phyloP scores from a whole-genome alignment of 2,797 vertebrate genomes.

The Carcharodon carcharias region DNA sequence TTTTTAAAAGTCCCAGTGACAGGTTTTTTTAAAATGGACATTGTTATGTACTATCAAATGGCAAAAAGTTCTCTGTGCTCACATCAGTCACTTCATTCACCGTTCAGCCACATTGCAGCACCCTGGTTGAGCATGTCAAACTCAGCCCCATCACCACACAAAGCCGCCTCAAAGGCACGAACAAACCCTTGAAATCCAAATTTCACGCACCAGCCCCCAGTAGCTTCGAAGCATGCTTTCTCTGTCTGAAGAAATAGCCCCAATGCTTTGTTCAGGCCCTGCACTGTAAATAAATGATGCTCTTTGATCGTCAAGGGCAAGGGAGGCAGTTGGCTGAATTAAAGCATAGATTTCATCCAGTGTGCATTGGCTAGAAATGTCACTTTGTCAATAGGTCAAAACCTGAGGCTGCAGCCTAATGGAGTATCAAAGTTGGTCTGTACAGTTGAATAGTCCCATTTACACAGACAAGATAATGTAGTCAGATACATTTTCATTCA shows the following conservation, averaged over 20 bases:
- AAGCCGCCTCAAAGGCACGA: background rate
- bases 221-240: background rate
- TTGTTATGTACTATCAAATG: background rate
- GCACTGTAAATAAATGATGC: background rate
- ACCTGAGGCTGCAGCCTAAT: background rate
- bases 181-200: conserved; percentile 24
- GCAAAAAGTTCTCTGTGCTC: background rate
- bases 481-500: background rate
- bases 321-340: background rate
- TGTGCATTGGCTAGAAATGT: background rate
- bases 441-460: background rate
- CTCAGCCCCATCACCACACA: background rate
- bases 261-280: background rate
- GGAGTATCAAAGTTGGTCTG: background rate
- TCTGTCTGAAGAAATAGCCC: background rate
- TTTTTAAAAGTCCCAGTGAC: too few relatives aligned
- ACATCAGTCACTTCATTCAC: conserved; percentile 2
- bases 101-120: background rate
- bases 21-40: background rate
- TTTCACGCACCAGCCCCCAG: background rate
- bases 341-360: conserved; percentile 2
- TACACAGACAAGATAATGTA: background rate
- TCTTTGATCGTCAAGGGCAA: background rate
- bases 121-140: background rate
- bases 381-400: background rate